Conservation (phyloP, 2,113 vertebrate species). For the Megaptera novaeangliae region DNA sequence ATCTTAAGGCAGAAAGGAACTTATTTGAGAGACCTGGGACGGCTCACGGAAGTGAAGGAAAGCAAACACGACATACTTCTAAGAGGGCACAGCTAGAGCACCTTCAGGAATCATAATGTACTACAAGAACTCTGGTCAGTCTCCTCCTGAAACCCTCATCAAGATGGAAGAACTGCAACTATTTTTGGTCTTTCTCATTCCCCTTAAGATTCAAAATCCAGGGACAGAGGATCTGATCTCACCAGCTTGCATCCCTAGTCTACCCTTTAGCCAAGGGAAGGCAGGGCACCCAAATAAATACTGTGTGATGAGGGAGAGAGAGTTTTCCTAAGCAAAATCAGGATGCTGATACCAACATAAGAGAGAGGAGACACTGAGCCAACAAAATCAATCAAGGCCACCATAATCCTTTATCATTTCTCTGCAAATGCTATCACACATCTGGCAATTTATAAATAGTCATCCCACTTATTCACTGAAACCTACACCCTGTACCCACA, state of each 20-base stretch:
- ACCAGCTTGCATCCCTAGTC: neutral
- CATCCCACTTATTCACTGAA: neutral
- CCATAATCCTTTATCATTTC: neutral
- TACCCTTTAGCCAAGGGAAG: neutral
- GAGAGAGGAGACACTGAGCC: neutral
- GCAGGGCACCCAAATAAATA: neutral
- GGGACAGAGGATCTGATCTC: neutral
- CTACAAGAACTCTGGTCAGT: neutral
- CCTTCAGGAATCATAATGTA: neutral
- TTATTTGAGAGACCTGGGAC: neutral
- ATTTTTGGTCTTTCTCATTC: neutral
- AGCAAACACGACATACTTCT: neutral
- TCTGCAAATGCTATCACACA: neutral
- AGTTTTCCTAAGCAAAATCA: neutral
- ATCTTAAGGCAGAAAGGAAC: neutral
- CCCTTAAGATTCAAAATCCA: neutral
- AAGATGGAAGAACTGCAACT: neutral
- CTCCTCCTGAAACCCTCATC: neutral
- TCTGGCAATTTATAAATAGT: conserved; percentile 9
- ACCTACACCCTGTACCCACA: neutral
- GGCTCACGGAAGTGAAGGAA: neutral
- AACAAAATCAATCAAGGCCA: neutral
- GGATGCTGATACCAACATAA: neutral
- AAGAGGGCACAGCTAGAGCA: neutral
- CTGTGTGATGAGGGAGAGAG: neutral